Percentiles rank a stretch among this genome's conserved stretches.
phyloP scores from a whole-genome alignment of 1,140 invertebrate genomes.

The Euwallacea fornicatus region DNA sequence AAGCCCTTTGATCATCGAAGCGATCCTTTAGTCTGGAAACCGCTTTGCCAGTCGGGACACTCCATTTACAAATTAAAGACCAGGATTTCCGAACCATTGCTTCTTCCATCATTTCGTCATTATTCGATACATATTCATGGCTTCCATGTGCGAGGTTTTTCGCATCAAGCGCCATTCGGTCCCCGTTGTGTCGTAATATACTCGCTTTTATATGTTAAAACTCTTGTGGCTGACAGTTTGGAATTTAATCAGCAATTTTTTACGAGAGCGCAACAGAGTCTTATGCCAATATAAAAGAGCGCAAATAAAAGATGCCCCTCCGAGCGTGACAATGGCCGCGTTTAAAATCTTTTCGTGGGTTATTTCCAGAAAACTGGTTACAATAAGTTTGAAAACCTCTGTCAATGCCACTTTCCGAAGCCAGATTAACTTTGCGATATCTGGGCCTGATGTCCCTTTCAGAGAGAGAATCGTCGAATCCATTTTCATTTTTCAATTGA shows the following conservation, averaged over 20 bases:
- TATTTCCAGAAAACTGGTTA: conserved; percentile 34
- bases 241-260: neutral
- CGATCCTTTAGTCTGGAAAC: conserved; percentile 40
- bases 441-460: conserved; percentile 31
- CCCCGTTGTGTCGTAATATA: neutral
- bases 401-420: conserved; percentile 33
- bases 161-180: neutral
- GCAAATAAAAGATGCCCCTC: neutral
- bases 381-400: conserved; percentile 33
- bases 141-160: neutral
- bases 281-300: neutral
- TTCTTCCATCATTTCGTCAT: conserved; percentile 41
- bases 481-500: conserved; percentile 37
- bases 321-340: conserved; percentile 2
- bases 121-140: conserved; percentile 40
- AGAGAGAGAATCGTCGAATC: conserved; percentile 28
- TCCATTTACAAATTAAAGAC: conserved; percentile 49
- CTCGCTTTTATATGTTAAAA: neutral
- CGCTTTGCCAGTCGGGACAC: conserved; percentile 41
- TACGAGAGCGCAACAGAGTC: neutral
- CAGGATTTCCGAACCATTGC: conserved; percentile 45
- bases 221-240: neutral
- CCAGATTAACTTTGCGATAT: conserved; percentile 32
- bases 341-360: conserved; percentile 27
- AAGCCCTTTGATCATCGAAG: conserved; percentile 43